phyloP scores from a whole-genome alignment of 2,888 invertebrate species.

The Acleris laterana region DNA sequence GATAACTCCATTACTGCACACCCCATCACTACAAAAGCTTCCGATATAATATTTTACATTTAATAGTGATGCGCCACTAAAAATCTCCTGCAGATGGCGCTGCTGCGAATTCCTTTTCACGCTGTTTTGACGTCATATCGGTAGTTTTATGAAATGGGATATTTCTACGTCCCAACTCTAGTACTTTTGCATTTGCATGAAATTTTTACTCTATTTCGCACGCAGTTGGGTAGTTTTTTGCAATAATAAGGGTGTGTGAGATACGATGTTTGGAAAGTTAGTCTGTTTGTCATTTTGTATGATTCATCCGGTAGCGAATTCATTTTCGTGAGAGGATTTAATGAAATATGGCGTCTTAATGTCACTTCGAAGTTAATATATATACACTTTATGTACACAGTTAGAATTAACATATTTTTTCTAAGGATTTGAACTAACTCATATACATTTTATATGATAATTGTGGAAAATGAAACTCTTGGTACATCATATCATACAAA shows the following conservation, averaged over 20 bases:
- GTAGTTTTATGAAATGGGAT: conserved; percentile 6
- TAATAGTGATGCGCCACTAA: conserved; percentile 72
- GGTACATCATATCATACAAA: too few relatives aligned
- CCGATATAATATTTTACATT: conserved; percentile 77
- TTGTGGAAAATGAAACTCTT: too few relatives aligned
- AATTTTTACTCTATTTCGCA: not conserved
- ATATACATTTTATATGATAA: too few relatives aligned
- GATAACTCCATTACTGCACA: conserved; percentile 9
- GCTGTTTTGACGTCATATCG: conserved; percentile 23
- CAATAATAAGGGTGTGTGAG: not conserved
- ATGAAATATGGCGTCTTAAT: not conserved
- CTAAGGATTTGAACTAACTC: too few relatives aligned
- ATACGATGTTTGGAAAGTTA: not conserved
- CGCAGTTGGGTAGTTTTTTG: not conserved
- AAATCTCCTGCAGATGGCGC: conserved; percentile 67
- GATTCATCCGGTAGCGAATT: not conserved
- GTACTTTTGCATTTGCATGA: not conserved
- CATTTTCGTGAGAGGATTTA: not conserved
- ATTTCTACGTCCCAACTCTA: not conserved
- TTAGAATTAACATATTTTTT: too few relatives aligned
- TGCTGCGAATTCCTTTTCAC: conserved; percentile 38
- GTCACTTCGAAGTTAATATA: too few relatives aligned
- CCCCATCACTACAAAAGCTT: conserved; percentile 55
- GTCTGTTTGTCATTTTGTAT: conserved; percentile 3
- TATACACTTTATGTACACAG: too few relatives aligned